Conservation (phyloP, 2,888 invertebrate species). For the Augiades crinisus region DNA sequence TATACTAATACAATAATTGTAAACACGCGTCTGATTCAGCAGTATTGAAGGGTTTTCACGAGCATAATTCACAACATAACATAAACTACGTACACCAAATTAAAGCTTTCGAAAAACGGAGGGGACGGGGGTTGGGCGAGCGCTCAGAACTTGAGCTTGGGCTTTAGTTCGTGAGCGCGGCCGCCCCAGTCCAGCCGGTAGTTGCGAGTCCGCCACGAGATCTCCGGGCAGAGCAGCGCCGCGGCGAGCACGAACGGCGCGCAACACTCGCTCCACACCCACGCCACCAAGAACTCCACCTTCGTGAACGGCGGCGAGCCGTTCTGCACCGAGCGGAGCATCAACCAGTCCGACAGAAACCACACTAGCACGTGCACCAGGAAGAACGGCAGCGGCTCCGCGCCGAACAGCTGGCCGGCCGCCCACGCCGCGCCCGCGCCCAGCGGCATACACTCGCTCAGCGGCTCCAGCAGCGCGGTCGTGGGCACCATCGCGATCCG, state of each 20-base stretch:
- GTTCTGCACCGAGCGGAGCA: conserved; percentile 94
- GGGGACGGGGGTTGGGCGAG: no score
- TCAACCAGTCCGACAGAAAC: conserved; percentile 97
- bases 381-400: conserved; percentile 95
- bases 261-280: conserved; percentile 95
- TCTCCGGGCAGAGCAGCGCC: conserved; percentile 93
- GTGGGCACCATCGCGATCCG: conserved; percentile 97
- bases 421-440: conserved; percentile 97
- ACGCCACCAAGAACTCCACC: conserved; percentile 96
- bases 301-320: conserved; percentile 96
- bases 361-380: conserved; percentile 95
- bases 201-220: conserved; percentile 95
- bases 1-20: conserved; percentile 49
- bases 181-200: conserved; percentile 98
- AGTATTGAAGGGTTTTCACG: conserved; percentile 34
- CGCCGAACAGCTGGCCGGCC: conserved; percentile 89
- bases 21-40: conserved; percentile 46
- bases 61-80: conserved; percentile 34
- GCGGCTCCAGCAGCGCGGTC: conserved; percentile 94
- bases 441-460: conserved; percentile 96
- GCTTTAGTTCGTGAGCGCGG: conserved; percentile 92
- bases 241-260: conserved; percentile 94
- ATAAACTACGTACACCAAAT: conserved; percentile 55
- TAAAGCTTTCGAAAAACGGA: conserved; percentile 63
- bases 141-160: conserved; percentile 85